Evolutionary conservation across 23 tunicate genomes (phyloP).

Genomic region (Pegea sp.): DNA sequence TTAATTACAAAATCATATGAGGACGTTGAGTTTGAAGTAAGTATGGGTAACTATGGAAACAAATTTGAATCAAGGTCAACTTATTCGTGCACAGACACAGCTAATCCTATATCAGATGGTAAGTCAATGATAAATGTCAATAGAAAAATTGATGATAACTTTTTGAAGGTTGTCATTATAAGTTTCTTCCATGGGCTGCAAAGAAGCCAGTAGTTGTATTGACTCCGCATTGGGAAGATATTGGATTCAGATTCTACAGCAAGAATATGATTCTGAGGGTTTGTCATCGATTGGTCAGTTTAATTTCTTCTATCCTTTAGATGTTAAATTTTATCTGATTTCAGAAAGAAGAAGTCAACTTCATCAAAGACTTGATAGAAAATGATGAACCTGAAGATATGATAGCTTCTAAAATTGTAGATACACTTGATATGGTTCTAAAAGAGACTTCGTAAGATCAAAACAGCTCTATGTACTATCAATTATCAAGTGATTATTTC

Average conservation of each 20-base stretch:
- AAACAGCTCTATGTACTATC: too few species aligned
- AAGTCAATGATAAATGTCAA: background rate
- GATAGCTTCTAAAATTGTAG: conserved; percentile 77
- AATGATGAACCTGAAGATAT: conserved; percentile 40
- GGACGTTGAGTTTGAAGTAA: conserved; percentile 69
- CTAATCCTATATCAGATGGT: conserved; percentile 70
- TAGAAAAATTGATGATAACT: background rate
- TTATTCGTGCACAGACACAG: conserved; percentile 49
- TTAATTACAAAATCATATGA: conserved; percentile 54
- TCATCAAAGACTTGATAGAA: conserved; percentile 26
- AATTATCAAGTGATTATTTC: too few species aligned
- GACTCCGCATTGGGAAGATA: conserved; percentile 90
- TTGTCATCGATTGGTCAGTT: conserved; percentile 26
- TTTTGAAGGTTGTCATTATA: conserved; percentile 34
- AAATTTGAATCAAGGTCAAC: conserved; percentile 56
- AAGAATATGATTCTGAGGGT: conserved; percentile 42
- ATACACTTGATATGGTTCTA: conserved; percentile 46
- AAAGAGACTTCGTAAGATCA: conserved; percentile 49
- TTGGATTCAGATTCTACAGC: conserved; percentile 60
- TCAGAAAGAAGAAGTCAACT: conserved; percentile 17
- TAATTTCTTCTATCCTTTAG: too few species aligned
- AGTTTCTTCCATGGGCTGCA: conserved; percentile 75
- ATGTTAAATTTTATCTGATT: too few species aligned
- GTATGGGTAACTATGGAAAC: conserved; percentile 91
- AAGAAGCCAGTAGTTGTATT: conserved; percentile 87